A percentile compares a stretch with the other conserved stretches of the same genome.
Conservation (phyloP, 1,140 invertebrate genomes). For the Megalopta genalis region DNA sequence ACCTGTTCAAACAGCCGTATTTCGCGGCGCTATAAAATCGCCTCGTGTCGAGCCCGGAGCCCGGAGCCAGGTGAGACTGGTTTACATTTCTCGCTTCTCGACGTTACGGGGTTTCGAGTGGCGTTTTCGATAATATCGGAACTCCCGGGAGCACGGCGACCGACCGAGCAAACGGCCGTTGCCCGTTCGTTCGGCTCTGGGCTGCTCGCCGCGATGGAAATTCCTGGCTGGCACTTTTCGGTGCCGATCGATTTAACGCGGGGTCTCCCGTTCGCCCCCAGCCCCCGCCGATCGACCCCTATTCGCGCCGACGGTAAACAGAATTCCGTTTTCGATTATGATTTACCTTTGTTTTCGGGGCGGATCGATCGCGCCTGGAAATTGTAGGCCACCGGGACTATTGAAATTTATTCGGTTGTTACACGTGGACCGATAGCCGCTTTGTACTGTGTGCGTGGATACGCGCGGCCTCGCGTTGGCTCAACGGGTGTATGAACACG, state of each 20-base stretch:
- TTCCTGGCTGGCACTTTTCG: not conserved
- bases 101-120: constrained; percentile 25
- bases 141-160: constrained; percentile 12
- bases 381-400: too few relatives aligned
- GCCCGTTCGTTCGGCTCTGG: too few relatives aligned
- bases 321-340: constrained; percentile 2
- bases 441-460: not conserved
- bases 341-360: not conserved
- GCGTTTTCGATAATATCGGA: constrained; percentile 32
- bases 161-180: too few relatives aligned
- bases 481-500: not conserved
- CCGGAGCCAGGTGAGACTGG: constrained; percentile 52
- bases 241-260: not conserved
- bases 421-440: not conserved
- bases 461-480: not conserved
- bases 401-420: constrained; percentile 6
- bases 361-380: not conserved
- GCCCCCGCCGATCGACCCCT: not conserved
- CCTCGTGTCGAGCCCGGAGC: constrained; percentile 21
- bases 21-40: constrained; percentile 53
- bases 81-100: constrained; percentile 20
- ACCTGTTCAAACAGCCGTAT: constrained; percentile 63
- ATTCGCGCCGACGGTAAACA: not conserved
- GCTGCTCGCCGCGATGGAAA: not conserved
- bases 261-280: too few relatives aligned